Evolutionary conservation across 2,113 vertebrate species (phyloP).

Genomic region (Phaethon lepturus): DNA sequence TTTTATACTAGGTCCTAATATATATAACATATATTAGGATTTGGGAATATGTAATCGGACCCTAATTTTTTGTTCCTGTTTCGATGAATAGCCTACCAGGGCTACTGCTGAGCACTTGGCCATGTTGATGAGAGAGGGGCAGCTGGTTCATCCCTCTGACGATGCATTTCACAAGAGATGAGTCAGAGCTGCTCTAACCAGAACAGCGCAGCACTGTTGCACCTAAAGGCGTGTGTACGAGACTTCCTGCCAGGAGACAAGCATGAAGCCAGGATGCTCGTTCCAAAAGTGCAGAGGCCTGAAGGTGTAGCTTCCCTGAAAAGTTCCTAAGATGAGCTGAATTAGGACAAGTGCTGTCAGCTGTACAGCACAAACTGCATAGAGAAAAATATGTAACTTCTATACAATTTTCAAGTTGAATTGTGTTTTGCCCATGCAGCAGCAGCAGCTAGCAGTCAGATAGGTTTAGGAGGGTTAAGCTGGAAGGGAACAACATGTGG

Average conservation of each 20-base stretch:
- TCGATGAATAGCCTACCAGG: fast-evolving
- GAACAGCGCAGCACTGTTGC: fast-evolving
- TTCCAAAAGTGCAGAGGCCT: background rate
- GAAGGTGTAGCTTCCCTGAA: background rate
- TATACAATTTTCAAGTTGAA: fast-evolving
- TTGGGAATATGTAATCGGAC: background rate
- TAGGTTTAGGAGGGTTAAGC: background rate
- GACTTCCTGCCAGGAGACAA: fast-evolving
- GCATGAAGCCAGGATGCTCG: fast-evolving
- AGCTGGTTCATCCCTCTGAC: too few species aligned
- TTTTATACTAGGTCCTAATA: background rate
- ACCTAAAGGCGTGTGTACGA: fast-evolving
- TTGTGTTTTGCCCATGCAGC: background rate
- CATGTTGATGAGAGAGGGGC: fast-evolving
- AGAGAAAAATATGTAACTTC: fast-evolving
- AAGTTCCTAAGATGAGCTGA: too few species aligned
- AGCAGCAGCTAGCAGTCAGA: fast-evolving
- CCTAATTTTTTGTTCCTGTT: fast-evolving
- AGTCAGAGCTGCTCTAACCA: too few species aligned
- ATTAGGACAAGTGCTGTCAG: background rate
- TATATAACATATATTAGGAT: too few species aligned
- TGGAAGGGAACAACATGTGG: fast-evolving
- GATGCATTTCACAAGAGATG: fast-evolving
- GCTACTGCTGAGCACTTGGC: background rate
- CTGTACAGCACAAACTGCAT: fast-evolving